A percentile compares a stretch with the other conserved stretches of the same genome.
These are phyloP conservation scores for Leptopilina clavipes DNA, from an alignment of 1,140 invertebrate species.

Conservation along the genomic window DNA sequence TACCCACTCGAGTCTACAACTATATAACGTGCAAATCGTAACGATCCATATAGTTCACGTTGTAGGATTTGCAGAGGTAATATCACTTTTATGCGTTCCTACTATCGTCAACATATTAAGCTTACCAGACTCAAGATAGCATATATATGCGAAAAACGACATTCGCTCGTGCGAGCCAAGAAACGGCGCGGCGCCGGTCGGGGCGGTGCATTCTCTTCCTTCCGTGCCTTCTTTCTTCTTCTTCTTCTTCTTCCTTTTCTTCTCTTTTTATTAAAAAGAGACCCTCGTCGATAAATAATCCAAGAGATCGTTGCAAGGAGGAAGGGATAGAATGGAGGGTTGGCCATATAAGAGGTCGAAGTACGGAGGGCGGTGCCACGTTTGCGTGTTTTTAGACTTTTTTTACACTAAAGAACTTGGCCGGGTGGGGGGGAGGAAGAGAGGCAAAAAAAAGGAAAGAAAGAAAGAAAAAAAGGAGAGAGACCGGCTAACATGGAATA, in stretches of 20 bases:
- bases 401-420: slow-evolving; percentile 59
- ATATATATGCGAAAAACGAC: neutral
- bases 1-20: slow-evolving; percentile 16
- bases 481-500: slow-evolving; percentile 74
- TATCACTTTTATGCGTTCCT: slow-evolving; percentile 28
- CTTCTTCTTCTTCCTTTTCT: slow-evolving; percentile 22
- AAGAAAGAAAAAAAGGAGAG: slow-evolving; percentile 66
- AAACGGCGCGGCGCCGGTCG: slow-evolving; percentile 7
- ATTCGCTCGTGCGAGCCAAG: slow-evolving; percentile 23
- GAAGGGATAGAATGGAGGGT: slow-evolving; percentile 45
- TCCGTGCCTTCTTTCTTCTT: slow-evolving; percentile 39
- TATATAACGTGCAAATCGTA: slow-evolving; percentile 29
- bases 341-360: slow-evolving; percentile 49
- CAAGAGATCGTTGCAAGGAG: slow-evolving; percentile 43
- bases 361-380: slow-evolving; percentile 71
- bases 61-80: neutral
- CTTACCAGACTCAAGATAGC: slow-evolving; percentile 31
- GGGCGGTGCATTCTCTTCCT: slow-evolving; percentile 29
- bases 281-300: slow-evolving; percentile 55
- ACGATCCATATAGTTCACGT: slow-evolving; percentile 13
- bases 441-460: slow-evolving; percentile 52
- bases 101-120: slow-evolving; percentile 32
- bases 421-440: slow-evolving; percentile 41
- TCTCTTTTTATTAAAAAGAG: slow-evolving; percentile 25
- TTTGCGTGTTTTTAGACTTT: slow-evolving; percentile 61